A percentile compares a stretch with the other conserved stretches of the same genome.
phyloP scores from a whole-genome alignment of 2,888 invertebrate genomes.

The Troglohyphantes excavatus region DNA sequence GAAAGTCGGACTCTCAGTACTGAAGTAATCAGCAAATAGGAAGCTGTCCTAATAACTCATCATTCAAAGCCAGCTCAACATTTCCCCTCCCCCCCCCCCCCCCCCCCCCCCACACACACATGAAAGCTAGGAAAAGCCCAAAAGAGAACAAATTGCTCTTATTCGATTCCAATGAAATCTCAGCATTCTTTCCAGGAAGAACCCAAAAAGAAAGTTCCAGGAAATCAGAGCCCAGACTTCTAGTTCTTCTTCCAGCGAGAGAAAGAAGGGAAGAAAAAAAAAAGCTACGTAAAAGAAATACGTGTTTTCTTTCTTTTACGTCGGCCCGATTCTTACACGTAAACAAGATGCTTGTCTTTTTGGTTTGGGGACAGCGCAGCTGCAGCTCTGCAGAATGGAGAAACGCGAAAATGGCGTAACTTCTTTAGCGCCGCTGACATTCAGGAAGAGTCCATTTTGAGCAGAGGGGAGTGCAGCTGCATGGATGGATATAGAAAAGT shows the following conservation, averaged over 20 bases:
- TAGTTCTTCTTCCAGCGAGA: background rate
- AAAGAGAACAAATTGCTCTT: no score
- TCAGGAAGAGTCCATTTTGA: constrained; percentile 43
- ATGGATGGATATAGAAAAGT: background rate
- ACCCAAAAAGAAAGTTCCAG: background rate
- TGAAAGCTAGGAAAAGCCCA: no score
- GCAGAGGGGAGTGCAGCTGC: background rate
- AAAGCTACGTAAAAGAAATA: background rate
- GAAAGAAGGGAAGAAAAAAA: constrained; percentile 1
- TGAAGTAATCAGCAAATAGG: no score
- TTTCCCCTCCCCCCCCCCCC: no score
- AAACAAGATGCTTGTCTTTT: constrained; percentile 62
- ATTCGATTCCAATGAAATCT: background rate
- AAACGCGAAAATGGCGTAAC: constrained; percentile 67
- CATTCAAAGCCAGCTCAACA: no score
- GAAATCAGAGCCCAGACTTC: background rate
- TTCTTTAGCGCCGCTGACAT: constrained; percentile 52
- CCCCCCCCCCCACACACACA: no score
- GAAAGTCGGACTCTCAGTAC: no score
- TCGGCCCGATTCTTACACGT: constrained; percentile 45
- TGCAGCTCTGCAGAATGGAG: background rate
- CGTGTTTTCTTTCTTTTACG: constrained; percentile 2
- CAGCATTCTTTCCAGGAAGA: background rate
- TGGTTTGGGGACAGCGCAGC: constrained; percentile 37
- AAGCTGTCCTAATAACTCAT: no score